phyloP scores from a whole-genome alignment of 2,113 vertebrate species.

The Tichodroma muraria region DNA sequence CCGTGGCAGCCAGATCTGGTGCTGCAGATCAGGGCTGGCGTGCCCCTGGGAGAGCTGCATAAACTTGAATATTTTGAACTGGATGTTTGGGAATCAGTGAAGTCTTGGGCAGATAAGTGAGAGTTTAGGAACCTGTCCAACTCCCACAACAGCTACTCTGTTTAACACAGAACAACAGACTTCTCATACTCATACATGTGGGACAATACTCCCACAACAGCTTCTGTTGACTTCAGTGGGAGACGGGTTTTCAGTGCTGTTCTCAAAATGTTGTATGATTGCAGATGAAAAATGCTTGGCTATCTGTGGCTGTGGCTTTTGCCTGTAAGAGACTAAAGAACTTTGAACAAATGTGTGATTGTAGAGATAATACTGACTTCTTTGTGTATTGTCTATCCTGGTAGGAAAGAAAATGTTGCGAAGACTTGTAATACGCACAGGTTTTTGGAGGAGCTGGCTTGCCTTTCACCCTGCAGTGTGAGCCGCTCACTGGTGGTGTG shows the following conservation, averaged over 20 bases:
- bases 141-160: background rate
- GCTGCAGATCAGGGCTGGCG: background rate
- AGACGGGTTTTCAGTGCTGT: background rate
- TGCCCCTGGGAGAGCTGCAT: rapidly evolving
- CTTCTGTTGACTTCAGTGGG: background rate
- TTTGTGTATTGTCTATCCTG: background rate
- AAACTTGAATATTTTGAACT: background rate
- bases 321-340: background rate
- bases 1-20: background rate
- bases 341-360: background rate
- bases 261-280: background rate
- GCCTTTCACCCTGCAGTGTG: background rate
- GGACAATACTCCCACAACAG: background rate
- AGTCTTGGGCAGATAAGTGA: background rate
- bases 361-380: background rate
- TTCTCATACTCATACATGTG: too few species aligned
- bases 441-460: background rate
- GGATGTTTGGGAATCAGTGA: background rate
- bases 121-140: background rate
- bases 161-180: too few species aligned
- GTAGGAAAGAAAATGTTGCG: background rate
- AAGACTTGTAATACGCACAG: background rate
- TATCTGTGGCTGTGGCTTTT: background rate
- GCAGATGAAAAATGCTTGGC: background rate
- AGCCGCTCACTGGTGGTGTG: background rate